Base-by-base conservation (phyloP, 2,888 invertebrate genomes). In the Auanema sp. region DNA sequence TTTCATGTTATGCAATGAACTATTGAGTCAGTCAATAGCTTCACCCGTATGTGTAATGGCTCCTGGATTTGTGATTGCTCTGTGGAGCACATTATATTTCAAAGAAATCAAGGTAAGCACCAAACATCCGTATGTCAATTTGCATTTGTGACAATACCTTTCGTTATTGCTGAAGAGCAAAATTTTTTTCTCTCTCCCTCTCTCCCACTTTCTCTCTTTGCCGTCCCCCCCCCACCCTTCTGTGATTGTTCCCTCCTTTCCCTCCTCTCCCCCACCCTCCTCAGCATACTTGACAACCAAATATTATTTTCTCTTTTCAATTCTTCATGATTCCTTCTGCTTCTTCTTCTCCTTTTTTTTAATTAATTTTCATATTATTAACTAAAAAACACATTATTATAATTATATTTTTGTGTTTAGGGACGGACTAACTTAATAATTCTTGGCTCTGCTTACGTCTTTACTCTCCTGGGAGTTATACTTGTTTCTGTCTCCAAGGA, bases 11-110 rank as follows among this genome's bases (percentile, higher is more conserved):
- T 85, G 86, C 51, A 87, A 86, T 69, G 81, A 84, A 62, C 77
- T 79, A 2, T 75, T 87, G 25, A 52, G 52, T 52, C 52, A 52
- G 52, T 18, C 86, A n/a, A 84, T 87, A 55, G 83, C 85, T 58
- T 87, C 85, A 69, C 86, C 86, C n/a, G 85, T 87, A 52, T 81
- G 86, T 6, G 83, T 85, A 11, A 84, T 85, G 71, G 70, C 83
- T 11, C 86, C 86, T 1, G 84, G 81, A 12, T 79, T 85, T 16
- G 77, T 87, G 23, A 84, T 84, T 16, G 83, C 85, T 1, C 55
- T 83, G 14, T 85, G 86, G 84, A 85, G 86, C 54, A 83, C 86
- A 2, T 63, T 85, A 42, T 78, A 84, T 60, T 86, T 86, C 75
- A 82, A 80, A 67, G 86, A 86, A 78, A 85, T 86, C 54, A 80